Evolutionary conservation across 2,888 invertebrate genomes (phyloP).

Genomic region (Tetragnatha montana): DNA sequence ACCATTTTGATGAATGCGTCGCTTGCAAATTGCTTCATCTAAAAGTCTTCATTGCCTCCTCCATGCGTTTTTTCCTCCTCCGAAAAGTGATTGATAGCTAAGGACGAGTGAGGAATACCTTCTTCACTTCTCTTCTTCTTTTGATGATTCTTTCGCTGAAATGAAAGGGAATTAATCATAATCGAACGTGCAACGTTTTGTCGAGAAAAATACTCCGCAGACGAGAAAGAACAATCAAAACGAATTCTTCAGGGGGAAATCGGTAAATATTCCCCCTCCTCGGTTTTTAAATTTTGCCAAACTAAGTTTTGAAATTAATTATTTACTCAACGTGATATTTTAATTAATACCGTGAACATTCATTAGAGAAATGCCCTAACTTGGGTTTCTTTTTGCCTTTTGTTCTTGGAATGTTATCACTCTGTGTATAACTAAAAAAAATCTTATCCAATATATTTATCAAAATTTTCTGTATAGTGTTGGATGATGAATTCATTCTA

Average conservation of each 20-base stretch:
- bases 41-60: constrained; percentile 23
- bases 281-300: constrained; percentile 9
- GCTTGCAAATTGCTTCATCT: constrained; percentile 26
- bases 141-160: constrained; percentile 40
- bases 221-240: neutral
- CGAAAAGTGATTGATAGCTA: constrained; percentile 30
- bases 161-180: constrained; percentile 27
- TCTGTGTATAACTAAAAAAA: neutral
- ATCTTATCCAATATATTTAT: too few relatives aligned
- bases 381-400: neutral
- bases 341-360: constrained; percentile 16
- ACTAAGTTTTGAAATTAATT: constrained; percentile 14
- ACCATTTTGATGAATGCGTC: constrained; percentile 36
- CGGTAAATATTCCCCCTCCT: neutral
- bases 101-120: neutral
- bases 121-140: neutral
- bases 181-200: neutral
- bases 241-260: neutral
- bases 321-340: constrained; percentile 21
- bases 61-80: constrained; percentile 12
- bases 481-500: too few relatives aligned
- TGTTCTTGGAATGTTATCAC: neutral
- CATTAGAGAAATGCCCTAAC: neutral
- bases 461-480: too few relatives aligned
- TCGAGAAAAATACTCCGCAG: neutral